phyloP scores from a whole-genome alignment of 2,797 vertebrate species.

The Sebastes hubbsi region DNA sequence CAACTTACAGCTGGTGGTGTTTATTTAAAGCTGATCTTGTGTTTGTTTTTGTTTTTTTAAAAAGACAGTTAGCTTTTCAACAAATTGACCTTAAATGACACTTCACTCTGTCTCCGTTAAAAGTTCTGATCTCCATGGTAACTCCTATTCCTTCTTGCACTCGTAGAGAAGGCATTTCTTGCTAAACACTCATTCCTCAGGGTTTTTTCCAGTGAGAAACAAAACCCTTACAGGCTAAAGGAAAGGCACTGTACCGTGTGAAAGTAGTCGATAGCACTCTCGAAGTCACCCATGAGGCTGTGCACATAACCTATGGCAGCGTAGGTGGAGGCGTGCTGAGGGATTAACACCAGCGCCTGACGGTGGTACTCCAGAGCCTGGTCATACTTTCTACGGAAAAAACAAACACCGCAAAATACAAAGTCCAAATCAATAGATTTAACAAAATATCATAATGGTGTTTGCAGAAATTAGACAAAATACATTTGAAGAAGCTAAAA shows the following conservation, averaged over 20 bases:
- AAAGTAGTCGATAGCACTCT: constrained; percentile 98
- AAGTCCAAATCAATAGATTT: background rate
- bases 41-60: background rate
- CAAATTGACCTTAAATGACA: background rate
- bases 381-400: constrained; percentile 89
- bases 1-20: background rate
- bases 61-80: background rate
- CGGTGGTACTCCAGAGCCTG: constrained; percentile 98
- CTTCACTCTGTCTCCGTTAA: background rate
- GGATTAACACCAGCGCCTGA: constrained; percentile 95
- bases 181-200: background rate
- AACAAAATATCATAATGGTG: background rate
- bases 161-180: background rate
- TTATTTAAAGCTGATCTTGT: background rate
- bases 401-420: background rate
- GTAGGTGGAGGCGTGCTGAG: constrained; percentile 98
- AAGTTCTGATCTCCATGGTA: background rate
- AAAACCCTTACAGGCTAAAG: background rate
- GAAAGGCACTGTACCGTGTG: constrained; percentile 86
- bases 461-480: background rate
- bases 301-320: constrained; percentile 97
- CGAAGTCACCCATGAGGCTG: constrained; percentile 98
- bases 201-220: background rate
- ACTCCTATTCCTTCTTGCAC: background rate
- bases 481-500: background rate